Evolutionary conservation across 2,888 invertebrate genomes (phyloP).

Genomic region (Rhyacophila evoluta): DNA sequence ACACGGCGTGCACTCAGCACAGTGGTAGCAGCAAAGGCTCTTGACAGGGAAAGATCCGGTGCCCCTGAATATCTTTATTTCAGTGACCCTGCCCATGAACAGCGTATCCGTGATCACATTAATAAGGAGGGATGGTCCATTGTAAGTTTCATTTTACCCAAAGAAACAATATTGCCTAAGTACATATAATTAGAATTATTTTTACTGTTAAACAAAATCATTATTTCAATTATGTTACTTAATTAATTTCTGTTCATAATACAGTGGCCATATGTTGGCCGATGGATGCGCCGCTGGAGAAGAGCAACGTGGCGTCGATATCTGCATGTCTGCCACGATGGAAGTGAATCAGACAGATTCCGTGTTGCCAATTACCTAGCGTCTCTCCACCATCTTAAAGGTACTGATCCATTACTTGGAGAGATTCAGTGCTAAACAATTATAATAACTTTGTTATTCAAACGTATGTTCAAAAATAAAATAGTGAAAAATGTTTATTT

Average conservation of each 20-base stretch:
- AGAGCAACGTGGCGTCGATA: slow-evolving; percentile 48
- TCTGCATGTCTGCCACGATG: slow-evolving; percentile 48
- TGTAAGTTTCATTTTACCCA: slow-evolving; percentile 33
- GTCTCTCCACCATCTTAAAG: slow-evolving; percentile 45
- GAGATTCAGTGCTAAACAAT: too few relatives aligned
- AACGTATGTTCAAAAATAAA: too few relatives aligned
- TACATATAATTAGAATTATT: too few relatives aligned
- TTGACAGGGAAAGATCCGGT: slow-evolving; percentile 64
- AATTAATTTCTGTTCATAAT: too few relatives aligned
- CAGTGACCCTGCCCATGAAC: slow-evolving; percentile 63
- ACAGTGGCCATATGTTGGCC: slow-evolving; percentile 49
- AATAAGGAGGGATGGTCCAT: slow-evolving; percentile 50
- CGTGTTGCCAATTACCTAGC: slow-evolving; percentile 46
- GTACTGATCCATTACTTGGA: too few relatives aligned
- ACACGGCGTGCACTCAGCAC: slow-evolving; percentile 52
- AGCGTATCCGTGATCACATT: slow-evolving; percentile 54
- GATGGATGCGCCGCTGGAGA: slow-evolving; percentile 46
- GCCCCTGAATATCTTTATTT: slow-evolving; percentile 66
- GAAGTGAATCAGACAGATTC: slow-evolving; percentile 42
- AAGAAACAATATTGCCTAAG: too few relatives aligned
- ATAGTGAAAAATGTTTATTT: not conserved
- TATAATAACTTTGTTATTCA: too few relatives aligned
- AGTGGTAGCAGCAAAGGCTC: slow-evolving; percentile 63
- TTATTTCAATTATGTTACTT: too few relatives aligned
- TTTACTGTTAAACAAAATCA: too few relatives aligned